Evolutionary conservation across 2,113 vertebrate genomes (phyloP).

Genomic region (Lutjanus erythropterus): DNA sequence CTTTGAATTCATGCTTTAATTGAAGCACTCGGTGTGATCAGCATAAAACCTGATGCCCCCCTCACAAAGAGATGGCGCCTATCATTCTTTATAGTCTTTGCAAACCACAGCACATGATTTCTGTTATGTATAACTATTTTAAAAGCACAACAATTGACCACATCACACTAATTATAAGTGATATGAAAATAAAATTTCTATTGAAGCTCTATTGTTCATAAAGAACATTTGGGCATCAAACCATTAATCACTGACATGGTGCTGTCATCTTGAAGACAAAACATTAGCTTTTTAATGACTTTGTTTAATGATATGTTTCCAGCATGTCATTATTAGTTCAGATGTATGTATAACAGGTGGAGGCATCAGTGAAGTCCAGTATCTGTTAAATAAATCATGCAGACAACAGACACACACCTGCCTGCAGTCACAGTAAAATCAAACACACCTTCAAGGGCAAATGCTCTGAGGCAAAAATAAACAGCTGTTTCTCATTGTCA

Average conservation of each 20-base stretch:
- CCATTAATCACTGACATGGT: conserved; percentile 13
- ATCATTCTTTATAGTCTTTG: no score
- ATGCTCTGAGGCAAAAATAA: conserved; percentile 57
- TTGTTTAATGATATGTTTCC: conserved; percentile 28
- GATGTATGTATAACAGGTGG: conserved; percentile 10
- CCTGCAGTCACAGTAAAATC: conserved; percentile 54
- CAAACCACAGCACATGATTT: no score
- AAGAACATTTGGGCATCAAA: neutral
- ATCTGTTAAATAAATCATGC: conserved; percentile 71
- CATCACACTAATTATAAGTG: no score
- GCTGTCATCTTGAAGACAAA: neutral
- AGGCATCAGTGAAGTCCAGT: conserved; percentile 19
- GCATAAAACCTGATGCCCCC: no score
- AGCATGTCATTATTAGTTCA: conserved; percentile 1
- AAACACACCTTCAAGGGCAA: conserved; percentile 67
- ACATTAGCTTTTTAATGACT: conserved; percentile 3
- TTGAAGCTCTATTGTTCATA: no score
- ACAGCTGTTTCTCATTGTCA: conserved; percentile 72
- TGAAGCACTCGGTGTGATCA: no score
- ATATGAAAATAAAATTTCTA: neutral
- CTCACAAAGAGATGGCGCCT: no score
- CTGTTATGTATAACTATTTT: no score
- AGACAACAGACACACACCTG: conserved; percentile 50
- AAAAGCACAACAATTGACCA: no score
- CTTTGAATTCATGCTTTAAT: no score